Evolutionary conservation across 2,797 vertebrate species (phyloP).

Genomic region (Ctenosaura bakeri): DNA sequence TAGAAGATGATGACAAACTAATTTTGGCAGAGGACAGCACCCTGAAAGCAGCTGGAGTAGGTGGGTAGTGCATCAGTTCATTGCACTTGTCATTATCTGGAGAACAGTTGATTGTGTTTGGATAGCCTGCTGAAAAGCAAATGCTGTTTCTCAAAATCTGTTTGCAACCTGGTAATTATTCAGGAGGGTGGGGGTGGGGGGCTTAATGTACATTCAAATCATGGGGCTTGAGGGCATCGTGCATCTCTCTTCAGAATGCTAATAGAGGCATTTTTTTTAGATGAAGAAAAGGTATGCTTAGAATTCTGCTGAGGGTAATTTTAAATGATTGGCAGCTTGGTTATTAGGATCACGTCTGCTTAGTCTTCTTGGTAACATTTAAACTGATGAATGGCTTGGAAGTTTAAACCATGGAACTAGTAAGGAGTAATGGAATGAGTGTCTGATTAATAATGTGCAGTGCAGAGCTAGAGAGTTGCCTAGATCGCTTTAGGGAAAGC

Average conservation of each 20-base stretch:
- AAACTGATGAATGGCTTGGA: slow-evolving; percentile 75
- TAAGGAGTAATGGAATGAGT: slow-evolving; percentile 73
- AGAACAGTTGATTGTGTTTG: slow-evolving; percentile 67
- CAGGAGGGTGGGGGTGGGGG: slow-evolving; percentile 38
- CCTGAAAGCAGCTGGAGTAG: slow-evolving; percentile 86
- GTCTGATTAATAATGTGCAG: slow-evolving; percentile 72
- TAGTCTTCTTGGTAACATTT: slow-evolving; percentile 75
- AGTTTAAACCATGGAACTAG: slow-evolving; percentile 68
- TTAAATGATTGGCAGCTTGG: slow-evolving; percentile 78
- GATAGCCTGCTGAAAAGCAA: slow-evolving; percentile 69
- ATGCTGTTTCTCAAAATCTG: slow-evolving; percentile 69
- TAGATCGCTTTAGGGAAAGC: slow-evolving; percentile 29
- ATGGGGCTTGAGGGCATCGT: slow-evolving; percentile 67
- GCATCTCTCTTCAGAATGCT: slow-evolving; percentile 71
- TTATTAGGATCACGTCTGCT: slow-evolving; percentile 73
- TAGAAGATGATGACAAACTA: slow-evolving; percentile 90
- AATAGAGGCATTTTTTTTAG: slow-evolving; percentile 63
- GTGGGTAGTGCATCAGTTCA: slow-evolving; percentile 77
- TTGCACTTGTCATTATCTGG: slow-evolving; percentile 54
- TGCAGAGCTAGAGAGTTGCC: slow-evolving; percentile 48
- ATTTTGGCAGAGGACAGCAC: slow-evolving; percentile 85
- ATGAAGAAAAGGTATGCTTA: slow-evolving; percentile 60
- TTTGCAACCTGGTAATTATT: slow-evolving; percentile 70
- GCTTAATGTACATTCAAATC: slow-evolving; percentile 68
- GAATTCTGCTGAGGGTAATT: slow-evolving; percentile 78